These are phyloP conservation scores for Coturnix japonica DNA, from an alignment of 2,113 vertebrate species.

Conservation along the genomic window DNA sequence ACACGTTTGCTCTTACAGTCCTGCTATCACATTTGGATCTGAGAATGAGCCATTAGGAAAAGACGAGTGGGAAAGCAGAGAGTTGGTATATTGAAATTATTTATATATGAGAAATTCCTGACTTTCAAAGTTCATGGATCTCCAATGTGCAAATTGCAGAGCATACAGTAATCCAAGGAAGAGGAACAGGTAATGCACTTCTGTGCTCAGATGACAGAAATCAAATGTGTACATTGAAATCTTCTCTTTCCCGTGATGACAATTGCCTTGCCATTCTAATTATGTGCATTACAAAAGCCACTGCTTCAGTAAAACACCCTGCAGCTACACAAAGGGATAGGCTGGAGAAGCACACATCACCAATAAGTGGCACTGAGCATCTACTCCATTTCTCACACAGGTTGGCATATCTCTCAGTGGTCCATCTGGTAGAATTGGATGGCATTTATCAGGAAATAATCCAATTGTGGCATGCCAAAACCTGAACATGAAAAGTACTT, in stretches of 20 bases:
- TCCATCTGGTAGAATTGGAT: constrained; percentile 76
- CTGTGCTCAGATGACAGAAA: constrained; percentile 2
- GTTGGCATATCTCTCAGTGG: constrained; percentile 74
- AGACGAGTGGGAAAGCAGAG: neutral
- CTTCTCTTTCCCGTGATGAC: neutral
- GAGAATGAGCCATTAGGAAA: constrained; percentile 22
- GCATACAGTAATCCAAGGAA: neutral
- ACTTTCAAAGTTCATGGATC: constrained; percentile 32
- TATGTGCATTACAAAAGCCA: constrained; percentile 60
- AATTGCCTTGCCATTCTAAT: constrained; percentile 64
- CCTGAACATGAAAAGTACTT: constrained; percentile 75
- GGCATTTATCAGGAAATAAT: constrained; percentile 79
- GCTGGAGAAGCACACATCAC: constrained; percentile 67
- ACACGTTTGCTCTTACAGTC: neutral
- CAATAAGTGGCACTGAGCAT: constrained; percentile 68
- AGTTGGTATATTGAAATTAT: constrained; percentile 42
- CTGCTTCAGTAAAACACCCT: constrained; percentile 62
- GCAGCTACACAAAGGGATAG: constrained; percentile 71
- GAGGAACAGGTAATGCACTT: constrained; percentile 4
- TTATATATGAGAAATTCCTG: constrained; percentile 42
- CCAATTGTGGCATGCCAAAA: constrained; percentile 78
- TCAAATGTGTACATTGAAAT: constrained; percentile 32
- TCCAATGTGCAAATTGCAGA: constrained; percentile 11
- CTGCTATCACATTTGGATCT: neutral
- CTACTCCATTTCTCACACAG: constrained; percentile 67